Evolutionary conservation across 2,797 vertebrate species (phyloP), one percentile per base, ranked within the genome.

Genomic region (Limosa lapponica): DNA sequence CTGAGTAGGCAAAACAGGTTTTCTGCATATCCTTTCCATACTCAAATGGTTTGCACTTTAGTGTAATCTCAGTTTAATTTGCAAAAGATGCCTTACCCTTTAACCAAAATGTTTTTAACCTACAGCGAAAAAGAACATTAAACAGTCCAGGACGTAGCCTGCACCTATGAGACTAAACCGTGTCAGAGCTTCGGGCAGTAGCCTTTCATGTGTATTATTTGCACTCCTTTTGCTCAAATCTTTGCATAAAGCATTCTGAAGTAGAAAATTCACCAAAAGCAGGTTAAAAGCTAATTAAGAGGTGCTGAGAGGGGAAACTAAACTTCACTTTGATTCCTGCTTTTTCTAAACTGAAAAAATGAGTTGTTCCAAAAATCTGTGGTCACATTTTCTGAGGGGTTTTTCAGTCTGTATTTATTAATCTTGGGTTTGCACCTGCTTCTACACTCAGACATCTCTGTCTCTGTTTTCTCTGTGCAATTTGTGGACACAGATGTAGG

Each of bases 361-460:
- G 0, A 61, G 13, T 57, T 65, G 28, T 84, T 90, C 77, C 46
- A 82, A 89, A 94, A 90, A 93, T 48, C 34, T 66, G 49, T 93
- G 34, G 39, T 75, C 65, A 58, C 15, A 24, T 95, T 95, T 93
- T 96, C 75, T 0, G 1, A 93, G 18, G 4, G 18, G 2, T 41
- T 95, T 89, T 92, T 94, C 90, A 87, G 52, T 34, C 30, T 57
- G 16, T 34, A 34, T 80, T 85, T 94, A 91, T 92, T 93, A 93
- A 89, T 93, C 69, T 81, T 5, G 3, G 66, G 23, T 92, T 91
- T 93, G 91, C 84, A 96, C 82, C 95, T 97, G 95, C 92, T 93
- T 87, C 92, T 74, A 49, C 52, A 46, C 34, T 87, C 72, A 64
- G 20, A 91, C 44, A 69, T 85, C 61, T 94, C 65, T 82, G 5